Evolutionary conservation across 2,113 vertebrate genomes (phyloP), one percentile per base, ranked within the genome.

Genomic region (Seriola rivoliana): DNA sequence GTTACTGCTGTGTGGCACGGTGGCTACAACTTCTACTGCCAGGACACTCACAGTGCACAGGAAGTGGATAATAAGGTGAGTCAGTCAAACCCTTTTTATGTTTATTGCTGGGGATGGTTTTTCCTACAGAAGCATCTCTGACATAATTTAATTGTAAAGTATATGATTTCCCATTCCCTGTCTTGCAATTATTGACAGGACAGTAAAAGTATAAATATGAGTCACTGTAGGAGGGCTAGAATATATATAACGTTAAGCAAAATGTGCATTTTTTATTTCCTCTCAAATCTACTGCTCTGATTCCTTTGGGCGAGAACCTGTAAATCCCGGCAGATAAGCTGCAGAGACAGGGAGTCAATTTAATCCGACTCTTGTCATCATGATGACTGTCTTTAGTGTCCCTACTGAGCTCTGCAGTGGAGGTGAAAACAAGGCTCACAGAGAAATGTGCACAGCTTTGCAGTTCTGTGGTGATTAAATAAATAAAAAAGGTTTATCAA

Each of bases 11-110:
- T 96, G 46, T 96, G 95, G 96, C 90, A 96, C 75, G 96, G 97
- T 75, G 93, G 90, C 65, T 99, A 99, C 94, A 97, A 95, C 93
- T 96, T 99, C 93, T 96, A 96, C 95, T 99, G 98, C 88, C 98
- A 99, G 93, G 93, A 98, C 87, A 97, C 96, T 0, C 96, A 95
- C 90, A 97, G 96, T 4, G 95, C 92, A 48, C 96, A 94, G 72
- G 96, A 97, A 76, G 94, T 95, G 0, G 98, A 99, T 77, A 92
- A 95, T 82, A 99, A 97, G 97, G 98, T 98, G 96, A 88, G 78
- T 87, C 5, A 19, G 17, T 59, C 52, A 25, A 11, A 38, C 5
- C 57, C 2, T 70, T 29, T 69, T 66, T 21, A 32, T 50, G 17
- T 71, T 79, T 14, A 50, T 50, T 54, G 8, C 32, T 17, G 4